phyloP scores from a whole-genome alignment of 1,140 invertebrate genomes.

The Drosophila miranda region DNA sequence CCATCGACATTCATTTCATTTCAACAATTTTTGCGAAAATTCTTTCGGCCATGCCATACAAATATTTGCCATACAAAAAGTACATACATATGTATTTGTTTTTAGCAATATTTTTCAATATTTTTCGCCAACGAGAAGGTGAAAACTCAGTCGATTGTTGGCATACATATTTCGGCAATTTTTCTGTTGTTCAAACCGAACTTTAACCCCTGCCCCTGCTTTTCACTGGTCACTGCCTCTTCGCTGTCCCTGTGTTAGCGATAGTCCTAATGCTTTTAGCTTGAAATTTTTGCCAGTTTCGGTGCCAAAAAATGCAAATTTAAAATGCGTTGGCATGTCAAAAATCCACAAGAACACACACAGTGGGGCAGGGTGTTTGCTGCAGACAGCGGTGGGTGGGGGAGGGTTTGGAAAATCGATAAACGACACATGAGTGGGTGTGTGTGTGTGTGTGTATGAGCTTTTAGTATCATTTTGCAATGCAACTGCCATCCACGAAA shows the following conservation, averaged over 20 bases:
- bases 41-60: conserved; percentile 2
- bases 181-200: conserved; percentile 29
- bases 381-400: conserved; percentile 15
- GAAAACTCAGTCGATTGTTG: conserved; percentile 37
- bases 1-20: conserved; percentile 28
- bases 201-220: conserved; percentile 29
- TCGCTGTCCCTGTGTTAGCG: background rate
- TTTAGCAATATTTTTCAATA: conserved; percentile 40
- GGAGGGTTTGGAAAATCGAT: conserved; percentile 63
- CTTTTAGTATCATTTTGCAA: conserved; percentile 77
- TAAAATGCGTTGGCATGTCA: conserved; percentile 78
- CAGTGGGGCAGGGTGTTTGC: conserved; percentile 40
- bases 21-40: conserved; percentile 18
- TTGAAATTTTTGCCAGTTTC: conserved; percentile 59
- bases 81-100: conserved; percentile 30
- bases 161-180: conserved; percentile 57
- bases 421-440: conserved; percentile 50
- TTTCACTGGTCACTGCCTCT: no score
- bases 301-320: conserved; percentile 78
- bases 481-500: conserved; percentile 67
- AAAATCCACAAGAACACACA: conserved; percentile 56
- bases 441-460: conserved; percentile 41
- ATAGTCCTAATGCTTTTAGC: conserved; percentile 61
- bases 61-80: background rate
- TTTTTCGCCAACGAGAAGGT: conserved; percentile 26